Conservation (phyloP, 1,140 invertebrate genomes). For the Leguminivora glycinivorella region DNA sequence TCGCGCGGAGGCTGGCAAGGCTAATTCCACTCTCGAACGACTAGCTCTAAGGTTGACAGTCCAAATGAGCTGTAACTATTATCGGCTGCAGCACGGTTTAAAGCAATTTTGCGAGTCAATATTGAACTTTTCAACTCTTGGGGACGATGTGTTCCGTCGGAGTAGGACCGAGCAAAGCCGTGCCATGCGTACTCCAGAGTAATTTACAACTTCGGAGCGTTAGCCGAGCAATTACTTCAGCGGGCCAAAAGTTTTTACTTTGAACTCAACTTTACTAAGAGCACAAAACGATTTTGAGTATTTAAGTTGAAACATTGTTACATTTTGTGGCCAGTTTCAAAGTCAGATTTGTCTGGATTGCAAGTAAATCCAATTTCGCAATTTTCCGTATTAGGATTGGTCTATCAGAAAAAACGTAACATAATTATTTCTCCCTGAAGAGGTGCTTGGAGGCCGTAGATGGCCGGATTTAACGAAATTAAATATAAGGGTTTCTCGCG, state of each 20-base stretch:
- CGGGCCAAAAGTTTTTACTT: constrained; percentile 14
- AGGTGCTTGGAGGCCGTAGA: constrained; percentile 20
- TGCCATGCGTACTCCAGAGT: constrained; percentile 33
- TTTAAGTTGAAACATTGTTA: not conserved
- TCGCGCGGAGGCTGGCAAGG: constrained; percentile 46
- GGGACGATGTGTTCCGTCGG: constrained; percentile 63
- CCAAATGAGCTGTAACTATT: constrained; percentile 56
- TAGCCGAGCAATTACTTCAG: constrained; percentile 17
- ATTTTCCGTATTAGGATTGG: not conserved
- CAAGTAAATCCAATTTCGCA: not conserved
- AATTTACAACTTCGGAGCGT: constrained; percentile 21
- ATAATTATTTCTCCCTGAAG: constrained; percentile 7
- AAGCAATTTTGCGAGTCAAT: constrained; percentile 76
- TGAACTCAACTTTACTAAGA: constrained; percentile 14
- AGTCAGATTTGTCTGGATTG: not conserved
- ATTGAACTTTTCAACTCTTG: constrained; percentile 68
- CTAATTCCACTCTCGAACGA: constrained; percentile 52
- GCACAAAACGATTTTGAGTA: constrained; percentile 3
- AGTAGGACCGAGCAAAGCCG: constrained; percentile 60
- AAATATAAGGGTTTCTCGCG: constrained; percentile 48
- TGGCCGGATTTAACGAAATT: constrained; percentile 26
- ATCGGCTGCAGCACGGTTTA: constrained; percentile 67
- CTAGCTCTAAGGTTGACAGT: constrained; percentile 63
- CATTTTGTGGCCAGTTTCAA: constrained; percentile 13
- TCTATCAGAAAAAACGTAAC: constrained; percentile 7